Evolutionary conservation across 2,797 vertebrate genomes (phyloP), one percentile per base, ranked within the genome.

Genomic region (Onychomys torridus): DNA sequence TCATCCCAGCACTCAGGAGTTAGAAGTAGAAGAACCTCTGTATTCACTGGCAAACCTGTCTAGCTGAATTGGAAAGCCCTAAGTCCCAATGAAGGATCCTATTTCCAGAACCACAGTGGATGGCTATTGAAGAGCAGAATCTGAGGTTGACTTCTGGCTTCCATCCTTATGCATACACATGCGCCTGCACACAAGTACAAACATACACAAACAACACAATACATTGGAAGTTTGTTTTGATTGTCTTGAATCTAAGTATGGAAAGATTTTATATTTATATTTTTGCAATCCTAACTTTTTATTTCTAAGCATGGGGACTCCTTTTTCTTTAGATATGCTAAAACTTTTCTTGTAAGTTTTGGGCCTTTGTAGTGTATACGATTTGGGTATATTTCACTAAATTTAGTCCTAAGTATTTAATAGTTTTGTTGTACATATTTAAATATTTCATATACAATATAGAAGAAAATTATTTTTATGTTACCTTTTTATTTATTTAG

Each of bases 221-320:
- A 23, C 23, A 29, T 63, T 73, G 27, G 29, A 43, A 89, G 91
- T 82, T 71, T 46, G 37, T 71, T 65, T 83, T 43, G 19, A 75
- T 92, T 67, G 21, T 12, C 63, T 34, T 14, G n/a, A 73, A 34
- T 93, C n/a, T 89, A 93, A 90, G 63, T 85, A 86, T 71, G 52
- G 37, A 55, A 49, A 59, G 5, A 90, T 61, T 89, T 69, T 88
- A 21, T 0, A 79, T 40, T 29, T 25, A 27, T 0, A 79, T 40
- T 29, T 25, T 79, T 81, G 77, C 32, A 49, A 59, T 29, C 40
- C 85, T 81, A 71, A 63, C 77, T 77, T 91, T 93, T 91, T 89
- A 29, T 79, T 27, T 23, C 9, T 78, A 34, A 87, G 29, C 59
- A 67, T 9, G 52, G 43, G 29, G 40, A 91, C 49, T 57, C 7